Conservation (phyloP, 2,113 vertebrate genomes). For the Oostethus manadensis region DNA sequence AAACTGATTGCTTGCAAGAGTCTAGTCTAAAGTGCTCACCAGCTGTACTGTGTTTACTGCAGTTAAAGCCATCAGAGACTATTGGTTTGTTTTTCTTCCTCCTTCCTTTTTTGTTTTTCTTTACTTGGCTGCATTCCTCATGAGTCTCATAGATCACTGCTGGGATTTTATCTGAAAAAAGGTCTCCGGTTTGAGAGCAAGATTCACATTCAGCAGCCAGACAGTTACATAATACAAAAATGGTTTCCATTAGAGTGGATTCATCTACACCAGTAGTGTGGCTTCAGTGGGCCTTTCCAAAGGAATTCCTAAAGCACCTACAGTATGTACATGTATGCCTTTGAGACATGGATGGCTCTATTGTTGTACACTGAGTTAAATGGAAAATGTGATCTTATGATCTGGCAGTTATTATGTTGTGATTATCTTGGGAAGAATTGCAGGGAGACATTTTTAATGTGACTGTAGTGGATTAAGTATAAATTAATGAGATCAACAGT, state of each 20-base stretch:
- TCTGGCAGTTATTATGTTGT: slow-evolving; percentile 32
- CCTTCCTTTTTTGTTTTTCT: slow-evolving; percentile 42
- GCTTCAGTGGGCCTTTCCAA: slow-evolving; percentile 28
- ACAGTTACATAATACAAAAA: slow-evolving; percentile 50
- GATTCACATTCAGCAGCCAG: slow-evolving; percentile 38
- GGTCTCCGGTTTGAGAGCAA: slow-evolving; percentile 24
- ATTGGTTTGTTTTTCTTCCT: slow-evolving; percentile 28
- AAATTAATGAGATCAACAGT: neutral
- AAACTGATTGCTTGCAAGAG: slow-evolving; percentile 12
- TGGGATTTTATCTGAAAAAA: slow-evolving; percentile 33
- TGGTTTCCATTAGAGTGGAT: slow-evolving; percentile 45
- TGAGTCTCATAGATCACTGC: slow-evolving; percentile 38
- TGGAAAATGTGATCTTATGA: slow-evolving; percentile 43
- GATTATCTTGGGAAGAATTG: slow-evolving; percentile 46
- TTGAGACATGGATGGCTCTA: slow-evolving; percentile 21
- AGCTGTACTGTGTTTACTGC: slow-evolving; percentile 33
- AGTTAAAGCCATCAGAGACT: slow-evolving; percentile 25
- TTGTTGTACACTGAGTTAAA: slow-evolving; percentile 30
- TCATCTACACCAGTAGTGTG: slow-evolving; percentile 28
- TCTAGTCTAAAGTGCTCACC: slow-evolving; percentile 9
- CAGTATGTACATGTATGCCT: slow-evolving; percentile 28
- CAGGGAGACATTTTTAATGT: slow-evolving; percentile 22
- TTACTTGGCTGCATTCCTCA: slow-evolving; percentile 55
- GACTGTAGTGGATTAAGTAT: neutral
- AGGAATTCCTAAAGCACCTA: slow-evolving; percentile 30